A percentile compares a stretch with the other conserved stretches of the same genome.
These are phyloP conservation scores for Prorops nasuta DNA, from an alignment of 1,140 invertebrate species.

Conservation along the genomic window DNA sequence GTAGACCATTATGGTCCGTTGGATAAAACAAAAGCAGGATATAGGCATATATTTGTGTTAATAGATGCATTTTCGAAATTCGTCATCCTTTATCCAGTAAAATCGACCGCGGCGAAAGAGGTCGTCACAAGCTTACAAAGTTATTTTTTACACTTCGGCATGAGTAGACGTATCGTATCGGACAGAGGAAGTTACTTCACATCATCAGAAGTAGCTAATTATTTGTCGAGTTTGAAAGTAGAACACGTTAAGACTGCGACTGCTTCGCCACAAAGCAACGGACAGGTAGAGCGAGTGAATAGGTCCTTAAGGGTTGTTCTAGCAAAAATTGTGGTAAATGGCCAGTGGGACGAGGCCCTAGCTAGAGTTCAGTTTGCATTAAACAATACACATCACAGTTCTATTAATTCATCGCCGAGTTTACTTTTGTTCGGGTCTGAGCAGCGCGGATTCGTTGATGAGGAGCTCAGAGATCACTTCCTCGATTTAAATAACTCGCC, in stretches of 20 bases:
- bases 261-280: no score
- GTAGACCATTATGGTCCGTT: slow-evolving; percentile 6
- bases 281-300: no score
- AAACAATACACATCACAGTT: slow-evolving; percentile 17
- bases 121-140: not conserved
- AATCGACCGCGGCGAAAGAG: not conserved
- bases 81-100: no score
- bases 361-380: slow-evolving; percentile 12
- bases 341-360: slow-evolving; percentile 14
- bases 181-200: not conserved
- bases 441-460: no score
- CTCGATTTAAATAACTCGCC: not conserved
- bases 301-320: slow-evolving; percentile 16
- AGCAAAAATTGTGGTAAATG: slow-evolving; percentile 3
- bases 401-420: slow-evolving; percentile 11
- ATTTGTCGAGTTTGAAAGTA: not conserved
- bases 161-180: not conserved
- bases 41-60: slow-evolving; percentile 3
- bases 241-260: slow-evolving; percentile 10
- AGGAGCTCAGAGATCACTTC: not conserved
- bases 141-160: not conserved
- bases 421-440: slow-evolving; percentile 19
- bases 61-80: no score
- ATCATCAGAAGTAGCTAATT: not conserved
- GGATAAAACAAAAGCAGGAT: no score